Evolutionary conservation across 2,888 invertebrate genomes (phyloP).

Genomic region (Hecatera dysodea): DNA sequence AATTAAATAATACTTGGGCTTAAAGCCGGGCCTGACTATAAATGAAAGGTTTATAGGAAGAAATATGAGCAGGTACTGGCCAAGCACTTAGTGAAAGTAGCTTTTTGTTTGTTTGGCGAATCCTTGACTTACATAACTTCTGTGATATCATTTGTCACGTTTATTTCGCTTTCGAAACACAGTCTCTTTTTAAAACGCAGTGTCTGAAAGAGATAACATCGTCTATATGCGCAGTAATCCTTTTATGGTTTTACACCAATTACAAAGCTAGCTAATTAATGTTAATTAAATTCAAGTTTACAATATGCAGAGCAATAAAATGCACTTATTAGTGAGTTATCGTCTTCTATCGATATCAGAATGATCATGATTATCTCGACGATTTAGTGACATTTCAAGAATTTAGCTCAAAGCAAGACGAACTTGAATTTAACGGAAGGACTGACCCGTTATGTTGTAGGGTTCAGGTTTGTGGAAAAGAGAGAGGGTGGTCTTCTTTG

Average conservation of each 20-base stretch:
- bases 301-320: slow-evolving; percentile 8
- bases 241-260: slow-evolving; percentile 4
- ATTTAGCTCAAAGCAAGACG: no score
- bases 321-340: slow-evolving; percentile 36
- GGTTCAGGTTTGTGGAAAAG: no score
- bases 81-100: slow-evolving; percentile 54
- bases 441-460: no score
- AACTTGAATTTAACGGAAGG: no score
- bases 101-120: slow-evolving; percentile 48
- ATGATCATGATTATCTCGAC: neutral
- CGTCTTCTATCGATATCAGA: slow-evolving; percentile 1
- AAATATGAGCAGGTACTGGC: slow-evolving; percentile 25
- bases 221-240: slow-evolving; percentile 3
- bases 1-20: slow-evolving; percentile 8
- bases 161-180: slow-evolving; percentile 42
- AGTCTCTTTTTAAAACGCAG: slow-evolving; percentile 21
- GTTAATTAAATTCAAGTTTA: slow-evolving; percentile 39
- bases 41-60: slow-evolving; percentile 19
- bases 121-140: slow-evolving; percentile 46
- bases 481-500: no score
- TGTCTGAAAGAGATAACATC: neutral
- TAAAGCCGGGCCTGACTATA: slow-evolving; percentile 32
- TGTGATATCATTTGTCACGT: slow-evolving; percentile 35
- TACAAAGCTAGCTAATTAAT: slow-evolving; percentile 34
- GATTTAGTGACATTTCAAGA: no score